phyloP scores from a whole-genome alignment of 2,113 vertebrate species.

The Gallinago jamesoni region DNA sequence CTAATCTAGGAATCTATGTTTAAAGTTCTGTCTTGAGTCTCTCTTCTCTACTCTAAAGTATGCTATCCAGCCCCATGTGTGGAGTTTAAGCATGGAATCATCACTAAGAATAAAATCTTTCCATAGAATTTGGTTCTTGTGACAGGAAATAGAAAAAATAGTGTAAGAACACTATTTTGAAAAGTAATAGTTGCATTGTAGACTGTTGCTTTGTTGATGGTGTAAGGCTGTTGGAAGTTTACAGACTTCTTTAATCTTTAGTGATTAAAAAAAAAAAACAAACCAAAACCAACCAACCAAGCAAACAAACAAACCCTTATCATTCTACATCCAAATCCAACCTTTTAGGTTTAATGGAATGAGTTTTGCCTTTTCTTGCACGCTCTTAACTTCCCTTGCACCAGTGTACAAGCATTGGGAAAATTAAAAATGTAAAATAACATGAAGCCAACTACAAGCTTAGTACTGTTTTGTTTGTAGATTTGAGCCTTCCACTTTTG shows the following conservation, averaged over 20 bases:
- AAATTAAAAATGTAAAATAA: not conserved
- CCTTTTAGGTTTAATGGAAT: not conserved
- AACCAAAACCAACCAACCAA: not conserved
- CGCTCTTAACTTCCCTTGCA: not conserved
- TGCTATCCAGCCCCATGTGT: not conserved
- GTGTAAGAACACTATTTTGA: not conserved
- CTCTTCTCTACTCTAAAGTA: not conserved
- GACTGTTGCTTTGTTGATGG: not conserved
- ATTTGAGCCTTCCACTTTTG: not conserved
- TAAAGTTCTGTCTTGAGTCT: not conserved
- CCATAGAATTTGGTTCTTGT: not conserved
- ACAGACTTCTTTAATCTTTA: not conserved
- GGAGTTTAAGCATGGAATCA: not conserved
- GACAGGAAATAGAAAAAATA: not conserved
- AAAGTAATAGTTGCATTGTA: not conserved
- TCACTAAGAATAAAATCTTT: not conserved
- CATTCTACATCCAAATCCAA: not conserved
- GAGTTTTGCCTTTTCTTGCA: not conserved
- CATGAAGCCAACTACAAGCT: not conserved
- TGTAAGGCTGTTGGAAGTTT: not conserved
- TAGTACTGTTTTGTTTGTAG: not conserved
- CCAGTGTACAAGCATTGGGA: not conserved
- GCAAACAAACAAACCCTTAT: accelerated
- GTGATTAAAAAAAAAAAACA: not conserved
- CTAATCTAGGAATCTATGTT: not conserved